Conservation (phyloP, 2,797 vertebrate species). For the Sebastes alutus region DNA sequence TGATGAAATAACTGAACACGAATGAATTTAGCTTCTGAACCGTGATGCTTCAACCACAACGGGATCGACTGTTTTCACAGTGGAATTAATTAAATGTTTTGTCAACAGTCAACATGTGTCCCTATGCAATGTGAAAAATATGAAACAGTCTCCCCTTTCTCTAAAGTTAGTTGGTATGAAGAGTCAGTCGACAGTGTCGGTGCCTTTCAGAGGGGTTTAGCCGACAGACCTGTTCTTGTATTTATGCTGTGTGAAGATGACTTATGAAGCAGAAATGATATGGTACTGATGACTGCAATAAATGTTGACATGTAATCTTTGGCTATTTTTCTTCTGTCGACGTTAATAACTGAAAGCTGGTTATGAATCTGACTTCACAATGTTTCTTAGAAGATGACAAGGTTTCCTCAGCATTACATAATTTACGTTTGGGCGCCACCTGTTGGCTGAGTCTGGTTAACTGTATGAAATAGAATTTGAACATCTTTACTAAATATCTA, state of each 20-base stretch:
- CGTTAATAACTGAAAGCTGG: not conserved
- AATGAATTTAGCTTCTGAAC: not conserved
- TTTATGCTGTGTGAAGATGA: not conserved
- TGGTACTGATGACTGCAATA: slow-evolving; percentile 36
- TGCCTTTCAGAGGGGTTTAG: not conserved
- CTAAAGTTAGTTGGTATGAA: not conserved
- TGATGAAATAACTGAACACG: not conserved
- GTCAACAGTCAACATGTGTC: not conserved
- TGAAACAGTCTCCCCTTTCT: not conserved
- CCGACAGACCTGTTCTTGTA: not conserved
- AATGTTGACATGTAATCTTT: not conserved
- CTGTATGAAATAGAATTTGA: not conserved
- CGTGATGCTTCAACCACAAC: not conserved
- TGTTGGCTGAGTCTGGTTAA: not conserved
- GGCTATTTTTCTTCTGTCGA: not conserved
- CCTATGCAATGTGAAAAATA: slow-evolving; percentile 12
- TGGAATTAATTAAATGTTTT: not conserved
- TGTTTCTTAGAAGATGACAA: not conserved
- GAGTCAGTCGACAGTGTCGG: not conserved
- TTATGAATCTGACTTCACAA: not conserved
- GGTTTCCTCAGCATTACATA: not conserved
- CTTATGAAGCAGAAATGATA: not conserved
- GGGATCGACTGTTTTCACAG: not conserved
- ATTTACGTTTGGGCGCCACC: slow-evolving; percentile 7
- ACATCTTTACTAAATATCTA: not conserved